Percentiles rank a stretch among this genome's conserved stretches.
phyloP scores from a whole-genome alignment of 92 coral and sea anemone species.

The Porites cylindrica region DNA sequence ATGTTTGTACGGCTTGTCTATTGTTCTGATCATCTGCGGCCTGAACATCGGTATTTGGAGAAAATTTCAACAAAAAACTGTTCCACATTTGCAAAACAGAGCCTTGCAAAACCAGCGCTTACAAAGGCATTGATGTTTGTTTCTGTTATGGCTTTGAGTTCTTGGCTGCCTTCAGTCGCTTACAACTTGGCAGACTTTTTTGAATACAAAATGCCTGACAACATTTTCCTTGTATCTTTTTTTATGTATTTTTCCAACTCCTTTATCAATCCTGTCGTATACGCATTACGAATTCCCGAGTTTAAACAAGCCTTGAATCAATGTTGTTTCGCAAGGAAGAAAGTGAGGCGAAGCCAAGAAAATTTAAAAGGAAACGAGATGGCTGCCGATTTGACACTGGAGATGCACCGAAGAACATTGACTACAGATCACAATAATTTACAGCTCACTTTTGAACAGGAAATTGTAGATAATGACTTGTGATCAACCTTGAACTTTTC shows the following conservation, averaged over 20 bases:
- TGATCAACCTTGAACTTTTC: neutral
- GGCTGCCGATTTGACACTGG: neutral
- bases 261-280: constrained; percentile 1
- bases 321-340: neutral
- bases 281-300: constrained; percentile 19
- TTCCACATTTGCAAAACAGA: neutral
- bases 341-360: neutral
- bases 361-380: neutral
- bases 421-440: neutral
- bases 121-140: constrained; percentile 13
- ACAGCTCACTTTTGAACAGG: neutral
- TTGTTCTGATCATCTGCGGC: neutral
- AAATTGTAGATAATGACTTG: neutral
- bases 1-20: neutral
- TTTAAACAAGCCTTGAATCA: neutral
- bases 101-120: constrained; percentile 2
- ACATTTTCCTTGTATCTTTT: neutral
- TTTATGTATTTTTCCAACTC: constrained; percentile 9
- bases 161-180: neutral
- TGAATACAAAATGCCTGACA: neutral
- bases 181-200: neutral
- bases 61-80: neutral
- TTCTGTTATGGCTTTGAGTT: neutral
- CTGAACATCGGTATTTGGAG: constrained; percentile 24
- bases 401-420: neutral